Evolutionary conservation across 2,888 invertebrate species (phyloP).

Genomic region (Lasioglossum vierecki): DNA sequence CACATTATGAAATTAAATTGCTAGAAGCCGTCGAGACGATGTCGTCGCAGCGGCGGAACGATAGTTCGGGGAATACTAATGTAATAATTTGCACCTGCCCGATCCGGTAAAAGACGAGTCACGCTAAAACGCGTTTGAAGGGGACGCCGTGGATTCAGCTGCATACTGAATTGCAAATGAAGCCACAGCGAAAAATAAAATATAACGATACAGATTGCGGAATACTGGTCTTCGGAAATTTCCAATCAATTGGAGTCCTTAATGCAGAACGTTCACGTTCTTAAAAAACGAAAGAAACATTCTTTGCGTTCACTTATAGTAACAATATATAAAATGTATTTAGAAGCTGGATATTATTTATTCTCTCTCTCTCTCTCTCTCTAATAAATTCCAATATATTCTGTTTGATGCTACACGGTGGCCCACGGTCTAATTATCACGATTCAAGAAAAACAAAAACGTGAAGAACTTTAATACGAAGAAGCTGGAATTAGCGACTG

Average conservation of each 20-base stretch:
- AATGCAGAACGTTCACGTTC: not conserved
- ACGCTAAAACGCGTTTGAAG: conserved; percentile 7
- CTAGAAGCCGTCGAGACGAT: not conserved
- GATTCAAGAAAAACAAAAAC: not conserved
- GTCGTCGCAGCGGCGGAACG: not conserved
- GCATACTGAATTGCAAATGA: conserved; percentile 46
- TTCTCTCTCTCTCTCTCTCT: too few species aligned
- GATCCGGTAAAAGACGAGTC: conserved; percentile 17
- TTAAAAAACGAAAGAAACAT: too few species aligned
- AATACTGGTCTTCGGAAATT: not conserved
- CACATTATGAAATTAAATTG: not conserved
- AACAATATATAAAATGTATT: too few species aligned
- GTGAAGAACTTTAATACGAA: not conserved
- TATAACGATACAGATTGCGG: not conserved
- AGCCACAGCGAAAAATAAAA: not conserved
- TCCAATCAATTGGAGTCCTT: conserved; percentile 8
- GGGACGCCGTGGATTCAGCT: conserved; percentile 33
- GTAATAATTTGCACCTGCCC: conserved; percentile 47
- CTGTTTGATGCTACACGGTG: not conserved
- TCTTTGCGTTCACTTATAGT: too few species aligned
- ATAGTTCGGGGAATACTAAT: conserved; percentile 11
- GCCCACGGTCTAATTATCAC: not conserved
- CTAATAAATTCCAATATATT: not conserved
- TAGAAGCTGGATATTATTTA: too few species aligned
- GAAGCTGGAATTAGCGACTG: not conserved